A percentile compares a stretch with the other conserved stretches of the same genome.
phyloP scores from a whole-genome alignment of 2,113 vertebrate genomes.

The Hiodon tergisus region DNA sequence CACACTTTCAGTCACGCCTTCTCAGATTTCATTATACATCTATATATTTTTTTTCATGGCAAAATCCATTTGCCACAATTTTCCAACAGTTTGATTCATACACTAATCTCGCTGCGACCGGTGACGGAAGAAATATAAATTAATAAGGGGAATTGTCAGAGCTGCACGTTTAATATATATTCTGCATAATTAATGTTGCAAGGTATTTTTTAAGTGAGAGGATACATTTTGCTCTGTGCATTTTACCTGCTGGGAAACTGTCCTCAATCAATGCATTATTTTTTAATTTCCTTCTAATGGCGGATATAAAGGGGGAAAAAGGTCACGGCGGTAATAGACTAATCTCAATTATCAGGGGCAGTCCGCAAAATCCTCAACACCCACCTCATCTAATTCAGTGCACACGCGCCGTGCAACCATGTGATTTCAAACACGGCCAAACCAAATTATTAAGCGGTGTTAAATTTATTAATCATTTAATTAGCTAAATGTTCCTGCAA shows the following conservation, averaged over 20 bases:
- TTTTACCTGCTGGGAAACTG: constrained; percentile 14
- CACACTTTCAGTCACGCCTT: not conserved
- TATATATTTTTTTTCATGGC: not conserved
- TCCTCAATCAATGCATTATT: constrained; percentile 31
- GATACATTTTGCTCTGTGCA: constrained; percentile 36
- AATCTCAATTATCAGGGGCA: constrained; percentile 88
- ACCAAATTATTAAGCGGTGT: constrained; percentile 96
- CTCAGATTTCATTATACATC: not conserved
- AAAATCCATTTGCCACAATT: not conserved
- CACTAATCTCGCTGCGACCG: not conserved
- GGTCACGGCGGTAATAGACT: constrained; percentile 84
- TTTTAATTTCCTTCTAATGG: constrained; percentile 75
- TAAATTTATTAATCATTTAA: constrained; percentile 99
- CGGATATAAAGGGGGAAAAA: constrained; percentile 82
- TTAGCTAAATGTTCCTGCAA: constrained; percentile 98
- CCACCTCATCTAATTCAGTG: constrained; percentile 80
- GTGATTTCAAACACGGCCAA: constrained; percentile 81
- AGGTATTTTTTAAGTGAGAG: constrained; percentile 45
- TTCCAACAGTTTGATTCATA: not conserved
- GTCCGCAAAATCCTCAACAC: constrained; percentile 76
- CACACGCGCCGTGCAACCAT: constrained; percentile 65
- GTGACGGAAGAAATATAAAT: constrained; percentile 7
- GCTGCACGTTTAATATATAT: constrained; percentile 29
- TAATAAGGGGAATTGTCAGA: constrained; percentile 11
- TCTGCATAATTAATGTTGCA: constrained; percentile 45